Base-by-base conservation (phyloP, 2,797 vertebrate species). In the Rhynchonycteris naso region DNA sequence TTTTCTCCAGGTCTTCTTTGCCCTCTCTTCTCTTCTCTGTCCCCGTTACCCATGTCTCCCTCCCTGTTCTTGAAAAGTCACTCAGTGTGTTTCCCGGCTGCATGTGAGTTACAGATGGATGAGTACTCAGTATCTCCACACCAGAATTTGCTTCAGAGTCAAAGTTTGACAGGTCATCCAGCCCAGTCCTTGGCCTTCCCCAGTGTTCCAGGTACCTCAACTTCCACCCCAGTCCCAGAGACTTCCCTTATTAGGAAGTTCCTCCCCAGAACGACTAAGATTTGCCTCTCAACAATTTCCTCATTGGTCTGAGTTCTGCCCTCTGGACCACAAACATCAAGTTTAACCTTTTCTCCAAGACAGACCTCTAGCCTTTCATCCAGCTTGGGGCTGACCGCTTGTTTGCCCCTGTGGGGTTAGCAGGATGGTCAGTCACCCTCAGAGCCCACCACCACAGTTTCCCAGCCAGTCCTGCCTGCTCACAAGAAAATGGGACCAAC, bases 81-180 rank as follows among this genome's bases (percentile, higher is more conserved):
- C 99, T 98, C 96, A 99, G 99, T 95, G 99, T 98, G 93, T 99
- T 98, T 93, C 99, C 99, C 8, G 99, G 99, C 96, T 99, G 99
- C 78, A 98, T 99, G 95, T 98, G 98, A 97, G 99, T 99, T 90
- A 99, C 99, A 97, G 99, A 99, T 93, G 99, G 96, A 61, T 98
- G 98, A 24, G 99, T 8, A 6, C 38, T 26, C 24, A 24, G 22
- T 43, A 99, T 97, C 99, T 99, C 88, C 99, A 43, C 43, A 43
- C 43, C 43, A 4, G 43, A 43, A 43, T 43, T 43, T 43, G 98
- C 97, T 99, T 99, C 81, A 98, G 16, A 28, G 61, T 4, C 19
- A 3, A 30, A 0, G 52, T 11, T 5, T 19, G 3, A 26, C 1
- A 9, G 52, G 78, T 24, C 66, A 26, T 2, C 52, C 35, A 5